A percentile compares a stretch with the other conserved stretches of the same genome.
Conservation (phyloP, 2,113 vertebrate genomes). For the Halichoerus grypus region DNA sequence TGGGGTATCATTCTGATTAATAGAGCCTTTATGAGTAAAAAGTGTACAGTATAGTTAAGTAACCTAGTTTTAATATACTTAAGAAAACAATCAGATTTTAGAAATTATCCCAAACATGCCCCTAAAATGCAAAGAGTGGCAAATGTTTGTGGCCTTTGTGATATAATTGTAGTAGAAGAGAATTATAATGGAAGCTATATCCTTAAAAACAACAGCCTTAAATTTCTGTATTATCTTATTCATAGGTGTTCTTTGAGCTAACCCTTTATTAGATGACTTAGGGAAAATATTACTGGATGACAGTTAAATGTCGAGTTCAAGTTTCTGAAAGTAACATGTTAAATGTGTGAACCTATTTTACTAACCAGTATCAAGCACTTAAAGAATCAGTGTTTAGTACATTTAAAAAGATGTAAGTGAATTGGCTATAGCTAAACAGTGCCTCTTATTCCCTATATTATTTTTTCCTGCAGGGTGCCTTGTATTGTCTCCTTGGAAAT, state of each 20-base stretch:
- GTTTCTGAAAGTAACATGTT: slow-evolving; percentile 40
- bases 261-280: not conserved
- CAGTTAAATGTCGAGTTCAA: not conserved
- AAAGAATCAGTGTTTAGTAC: not conserved
- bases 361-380: not conserved
- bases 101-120: not conserved
- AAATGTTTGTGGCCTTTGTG: not conserved
- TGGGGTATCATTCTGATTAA: not conserved
- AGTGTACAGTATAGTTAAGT: not conserved
- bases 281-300: not conserved
- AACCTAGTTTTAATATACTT: slow-evolving; percentile 7
- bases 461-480: slow-evolving; percentile 91
- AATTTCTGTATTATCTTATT: not conserved
- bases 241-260: slow-evolving; percentile 18
- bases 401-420: not conserved
- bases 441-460: not conserved
- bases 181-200: not conserved
- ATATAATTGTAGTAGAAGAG: not conserved
- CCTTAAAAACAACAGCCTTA: not conserved
- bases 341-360: slow-evolving; percentile 22
- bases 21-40: not conserved
- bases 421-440: not conserved
- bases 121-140: not conserved
- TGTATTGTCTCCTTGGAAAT: slow-evolving; percentile 98
- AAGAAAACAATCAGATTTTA: not conserved